These are phyloP conservation scores for Tapera naevia DNA, from an alignment of 2,797 vertebrate species.

Conservation along the genomic window DNA sequence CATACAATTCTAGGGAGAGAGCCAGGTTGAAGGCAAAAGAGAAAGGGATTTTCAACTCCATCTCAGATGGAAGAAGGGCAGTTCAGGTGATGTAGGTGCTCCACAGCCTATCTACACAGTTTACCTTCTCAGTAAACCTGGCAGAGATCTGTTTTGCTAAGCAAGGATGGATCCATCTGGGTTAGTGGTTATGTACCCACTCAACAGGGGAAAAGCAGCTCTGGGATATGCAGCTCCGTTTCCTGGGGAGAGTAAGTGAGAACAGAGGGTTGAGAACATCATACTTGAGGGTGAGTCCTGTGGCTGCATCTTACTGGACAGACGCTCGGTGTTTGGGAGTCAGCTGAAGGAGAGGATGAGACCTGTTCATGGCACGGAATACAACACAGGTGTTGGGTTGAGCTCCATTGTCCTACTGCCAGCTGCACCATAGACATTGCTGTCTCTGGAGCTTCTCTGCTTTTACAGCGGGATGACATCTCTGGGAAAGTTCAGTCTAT, in stretches of 20 bases:
- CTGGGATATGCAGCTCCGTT: not conserved
- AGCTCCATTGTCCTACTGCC: not conserved
- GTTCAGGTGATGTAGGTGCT: not conserved
- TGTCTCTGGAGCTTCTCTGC: not conserved
- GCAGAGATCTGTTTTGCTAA: not conserved
- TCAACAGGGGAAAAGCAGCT: not conserved
- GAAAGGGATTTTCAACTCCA: not conserved
- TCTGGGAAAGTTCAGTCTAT: not conserved
- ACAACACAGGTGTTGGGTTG: not conserved
- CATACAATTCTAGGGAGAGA: not conserved
- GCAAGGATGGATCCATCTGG: not conserved
- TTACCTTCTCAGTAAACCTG: not conserved
- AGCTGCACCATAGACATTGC: fast-evolving
- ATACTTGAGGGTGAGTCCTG: not conserved
- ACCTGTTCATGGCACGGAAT: not conserved
- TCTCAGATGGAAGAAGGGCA: not conserved
- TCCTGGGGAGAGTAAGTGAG: not conserved
- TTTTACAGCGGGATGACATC: not conserved
- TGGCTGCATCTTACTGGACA: not conserved
- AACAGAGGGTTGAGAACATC: not conserved
- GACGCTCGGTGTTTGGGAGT: fast-evolving
- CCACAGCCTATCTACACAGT: not conserved
- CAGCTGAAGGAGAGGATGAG: not conserved
- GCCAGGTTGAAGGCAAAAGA: not conserved
- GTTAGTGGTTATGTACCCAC: not conserved